Evolutionary conservation across 2,113 vertebrate species (phyloP), one percentile per base, ranked within the genome.

Genomic region (Aphyosemion australe): DNA sequence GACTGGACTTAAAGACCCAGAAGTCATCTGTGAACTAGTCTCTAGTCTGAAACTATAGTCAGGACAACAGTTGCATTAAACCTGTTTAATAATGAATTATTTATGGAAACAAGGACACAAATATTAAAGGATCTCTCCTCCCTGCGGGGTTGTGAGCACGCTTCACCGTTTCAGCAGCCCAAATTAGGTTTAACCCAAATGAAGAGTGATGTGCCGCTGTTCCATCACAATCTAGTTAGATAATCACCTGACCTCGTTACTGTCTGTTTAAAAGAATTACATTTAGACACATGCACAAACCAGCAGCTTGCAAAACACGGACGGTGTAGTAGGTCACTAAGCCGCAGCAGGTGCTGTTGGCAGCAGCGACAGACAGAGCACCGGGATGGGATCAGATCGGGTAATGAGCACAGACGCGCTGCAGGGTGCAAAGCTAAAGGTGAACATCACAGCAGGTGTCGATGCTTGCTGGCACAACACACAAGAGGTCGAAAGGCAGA

Each of bases 201-300:
- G 72, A 72, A 75, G 61, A 79, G 14, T 26, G 56, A 52, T 19
- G 21, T 5, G 11, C 50, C 39, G 16, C 58, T 20, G 59, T 39
- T 57, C 55, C 16, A 9, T 50, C 39, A 9, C 56, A 66, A 66
- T 62, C 63, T 56, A 41, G 58, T 61, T 63, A 65, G 70, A 73
- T 65, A 68, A 79, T 37, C 64, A 18, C n/a, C 39, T 72, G 42
- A 69, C 69, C 80, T 52, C 60, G 78, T 78, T 85, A 71, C 52
- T 34, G 46, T 11, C 1, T 2, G 8, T 67, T 39, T 58, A 15
- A 58, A 20, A 5, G 15, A 74, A 39, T 26, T 16, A 13, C 26
- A 51, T 63, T 41, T 20, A 46, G 6, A 53, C 39, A 41, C 14
- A 39, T n/a, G n/a, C 16, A 61, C 19, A 64, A 18, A 45, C 49